Percentiles rank a stretch among this genome's conserved stretches.
phyloP scores from a whole-genome alignment of 1,140 invertebrate species.

The Leucophenga varia region DNA sequence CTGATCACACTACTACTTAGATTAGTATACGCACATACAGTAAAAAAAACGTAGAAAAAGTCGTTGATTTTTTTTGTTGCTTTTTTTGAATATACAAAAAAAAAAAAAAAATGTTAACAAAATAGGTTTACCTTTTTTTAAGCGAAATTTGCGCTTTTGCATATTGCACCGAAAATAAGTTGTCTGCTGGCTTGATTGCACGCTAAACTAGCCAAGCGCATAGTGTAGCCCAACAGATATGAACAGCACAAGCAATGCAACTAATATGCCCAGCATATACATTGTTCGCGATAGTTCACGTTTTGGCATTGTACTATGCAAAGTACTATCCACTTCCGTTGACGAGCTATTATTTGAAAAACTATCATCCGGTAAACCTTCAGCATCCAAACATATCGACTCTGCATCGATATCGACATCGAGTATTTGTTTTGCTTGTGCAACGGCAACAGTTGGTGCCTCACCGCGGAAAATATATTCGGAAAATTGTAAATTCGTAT shows the following conservation, averaged over 20 bases:
- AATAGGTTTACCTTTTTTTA: too few species aligned
- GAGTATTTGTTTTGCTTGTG: conserved; percentile 49
- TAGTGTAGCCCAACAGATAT: conserved; percentile 40
- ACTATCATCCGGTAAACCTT: conserved; percentile 42
- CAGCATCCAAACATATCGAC: conserved; percentile 34
- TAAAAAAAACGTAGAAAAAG: too few species aligned
- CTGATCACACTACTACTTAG: too few species aligned
- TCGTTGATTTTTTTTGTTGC: too few species aligned
- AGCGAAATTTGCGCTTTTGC: too few species aligned
- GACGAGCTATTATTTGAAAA: background rate
- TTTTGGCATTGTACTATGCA: conserved; percentile 38
- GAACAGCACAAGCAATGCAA: conserved; percentile 39
- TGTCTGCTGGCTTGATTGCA: too few species aligned
- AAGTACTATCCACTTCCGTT: background rate
- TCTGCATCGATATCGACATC: conserved; percentile 44
- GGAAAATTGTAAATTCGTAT: conserved; percentile 38
- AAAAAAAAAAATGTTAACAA: too few species aligned
- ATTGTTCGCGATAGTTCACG: conserved; percentile 42
- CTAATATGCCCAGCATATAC: conserved; percentile 46
- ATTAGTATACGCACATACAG: too few species aligned
- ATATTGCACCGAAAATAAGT: conserved; percentile 8
- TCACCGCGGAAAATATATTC: conserved; percentile 53
- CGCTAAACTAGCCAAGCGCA: conserved; percentile 19
- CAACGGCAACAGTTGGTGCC: conserved; percentile 41
- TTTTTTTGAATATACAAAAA: too few species aligned